Base-by-base conservation (phyloP, 2,797 vertebrate genomes). In the Fringilla coelebs region DNA sequence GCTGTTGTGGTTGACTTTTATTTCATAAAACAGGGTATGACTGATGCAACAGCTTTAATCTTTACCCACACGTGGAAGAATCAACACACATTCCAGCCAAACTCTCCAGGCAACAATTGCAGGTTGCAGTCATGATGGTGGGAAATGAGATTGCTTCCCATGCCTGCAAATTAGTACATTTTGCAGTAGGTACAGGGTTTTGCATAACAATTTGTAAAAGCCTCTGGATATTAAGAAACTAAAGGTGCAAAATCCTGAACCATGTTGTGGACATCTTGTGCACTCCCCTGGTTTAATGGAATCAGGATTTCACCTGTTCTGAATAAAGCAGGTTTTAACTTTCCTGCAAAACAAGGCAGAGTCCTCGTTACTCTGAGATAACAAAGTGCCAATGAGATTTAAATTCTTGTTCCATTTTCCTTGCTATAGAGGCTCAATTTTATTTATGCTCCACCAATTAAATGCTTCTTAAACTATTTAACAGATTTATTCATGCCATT, bases 231-330 rank as follows among this genome's bases (percentile, higher is more conserved):
- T 22, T 43, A 20, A 68, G 32, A 87, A 54, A 13, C 4, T 49
- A 21, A 62, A 78, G 41, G 3, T 2, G 6, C 66, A 22, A 85
- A 79, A 51, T 58, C 9, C 25, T 20, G 24, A 68, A 57, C 1
- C 34, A 13, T 0, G 2, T 2, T 43, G 7, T 3, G 26, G 31
- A 85, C 9, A 31, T 13, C 17, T 40, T 51, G 17, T 61, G 3
- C 3, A 14, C 3, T 90, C 2, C 26, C 11, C 9, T 45, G 6
- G 1, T 70, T 73, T 73, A 25, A 34, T 3, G 1, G 7, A 83
- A 90, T 15, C 21, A 45, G 11, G 28, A 45, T 66, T 85, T 89
- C 68, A 25, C 6, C 11, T 52, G 16, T 46, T 74, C 25, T 74
- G 40, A 67, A 71, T 38, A 83, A 83, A 62, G 2, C 13, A 55